These are phyloP conservation scores for Leptinotarsa undecemlineata DNA, from an alignment of 1,140 invertebrate genomes.

Conservation along the genomic window DNA sequence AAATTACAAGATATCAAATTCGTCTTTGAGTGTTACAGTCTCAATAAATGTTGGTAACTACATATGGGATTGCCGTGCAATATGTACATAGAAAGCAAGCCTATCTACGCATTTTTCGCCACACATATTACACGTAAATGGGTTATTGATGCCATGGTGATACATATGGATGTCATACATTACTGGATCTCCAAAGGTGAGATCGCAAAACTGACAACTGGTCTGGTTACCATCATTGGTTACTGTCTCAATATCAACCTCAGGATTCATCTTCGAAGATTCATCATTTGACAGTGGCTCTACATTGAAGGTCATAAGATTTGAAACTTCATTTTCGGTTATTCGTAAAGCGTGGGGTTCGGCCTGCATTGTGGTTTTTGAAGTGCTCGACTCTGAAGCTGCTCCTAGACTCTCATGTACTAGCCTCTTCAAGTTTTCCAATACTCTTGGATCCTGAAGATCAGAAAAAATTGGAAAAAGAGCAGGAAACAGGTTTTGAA, in stretches of 20 bases:
- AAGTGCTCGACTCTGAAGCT: background rate
- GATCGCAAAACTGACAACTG: conserved; percentile 83
- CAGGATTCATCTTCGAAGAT: conserved; percentile 17
- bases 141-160: conserved; percentile 88
- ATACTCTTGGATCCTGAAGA: conserved; percentile 48
- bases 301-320: conserved; percentile 54
- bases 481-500: conserved; percentile 43
- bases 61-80: conserved; percentile 79
- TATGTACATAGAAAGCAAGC: conserved; percentile 89
- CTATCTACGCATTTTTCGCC: conserved; percentile 80
- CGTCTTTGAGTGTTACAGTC: background rate
- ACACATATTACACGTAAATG: conserved; percentile 94
- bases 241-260: conserved; percentile 26
- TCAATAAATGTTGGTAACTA: background rate
- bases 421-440: conserved; percentile 26
- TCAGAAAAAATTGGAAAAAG: conserved; percentile 40
- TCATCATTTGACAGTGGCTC: no score
- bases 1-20: background rate
- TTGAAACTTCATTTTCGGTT: conserved; percentile 57
- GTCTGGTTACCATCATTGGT: conserved; percentile 20
- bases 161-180: conserved; percentile 97
- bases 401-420: background rate
- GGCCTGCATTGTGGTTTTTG: background rate
- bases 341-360: conserved; percentile 18
- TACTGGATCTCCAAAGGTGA: conserved; percentile 85